A percentile compares a stretch with the other conserved stretches of the same genome.
Conservation (phyloP, 92 coral and sea anemone species). For the Phymanthus crucifer region DNA sequence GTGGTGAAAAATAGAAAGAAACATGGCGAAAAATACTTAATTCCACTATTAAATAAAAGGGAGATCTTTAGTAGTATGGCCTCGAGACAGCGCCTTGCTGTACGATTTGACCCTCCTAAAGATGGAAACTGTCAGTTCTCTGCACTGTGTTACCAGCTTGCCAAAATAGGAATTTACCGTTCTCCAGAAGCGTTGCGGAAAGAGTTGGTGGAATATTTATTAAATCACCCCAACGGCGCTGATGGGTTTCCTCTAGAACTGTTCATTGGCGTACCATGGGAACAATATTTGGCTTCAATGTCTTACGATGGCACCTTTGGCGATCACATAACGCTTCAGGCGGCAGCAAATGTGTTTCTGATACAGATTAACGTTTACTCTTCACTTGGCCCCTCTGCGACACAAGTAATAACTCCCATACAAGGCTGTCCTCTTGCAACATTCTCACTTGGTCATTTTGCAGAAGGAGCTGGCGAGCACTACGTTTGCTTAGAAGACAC, state of each 20-base stretch:
- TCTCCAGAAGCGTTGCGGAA: neutral
- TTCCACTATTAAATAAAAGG: constrained; percentile 32
- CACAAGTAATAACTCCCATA: neutral
- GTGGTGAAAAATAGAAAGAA: constrained; percentile 23
- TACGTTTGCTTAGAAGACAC: neutral
- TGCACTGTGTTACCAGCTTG: neutral
- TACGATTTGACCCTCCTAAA: constrained; percentile 39
- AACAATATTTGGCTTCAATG: constrained; percentile 24
- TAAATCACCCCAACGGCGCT: neutral
- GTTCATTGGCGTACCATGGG: constrained; percentile 16
- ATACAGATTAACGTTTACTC: neutral
- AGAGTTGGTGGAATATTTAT: neutral
- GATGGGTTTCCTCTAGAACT: constrained; percentile 9
- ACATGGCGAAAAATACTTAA: constrained; percentile 38
- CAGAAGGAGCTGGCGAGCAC: constrained; percentile 39
- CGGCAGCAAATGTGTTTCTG: constrained; percentile 5
- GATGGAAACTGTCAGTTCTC: constrained; percentile 25
- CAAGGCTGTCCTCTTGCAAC: constrained; percentile 28
- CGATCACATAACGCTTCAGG: constrained; percentile 1
- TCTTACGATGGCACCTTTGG: constrained; percentile 9
- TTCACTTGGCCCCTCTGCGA: constrained; percentile 5
- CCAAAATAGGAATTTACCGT: neutral
- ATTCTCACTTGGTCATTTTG: constrained; percentile 26
- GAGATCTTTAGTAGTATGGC: constrained; percentile 31
- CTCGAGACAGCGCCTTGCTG: constrained; percentile 16